Percentiles rank a stretch among this genome's conserved stretches.
Evolutionary conservation across 1,140 invertebrate genomes (phyloP).

Genomic region (Drosophila malerkotliana): DNA sequence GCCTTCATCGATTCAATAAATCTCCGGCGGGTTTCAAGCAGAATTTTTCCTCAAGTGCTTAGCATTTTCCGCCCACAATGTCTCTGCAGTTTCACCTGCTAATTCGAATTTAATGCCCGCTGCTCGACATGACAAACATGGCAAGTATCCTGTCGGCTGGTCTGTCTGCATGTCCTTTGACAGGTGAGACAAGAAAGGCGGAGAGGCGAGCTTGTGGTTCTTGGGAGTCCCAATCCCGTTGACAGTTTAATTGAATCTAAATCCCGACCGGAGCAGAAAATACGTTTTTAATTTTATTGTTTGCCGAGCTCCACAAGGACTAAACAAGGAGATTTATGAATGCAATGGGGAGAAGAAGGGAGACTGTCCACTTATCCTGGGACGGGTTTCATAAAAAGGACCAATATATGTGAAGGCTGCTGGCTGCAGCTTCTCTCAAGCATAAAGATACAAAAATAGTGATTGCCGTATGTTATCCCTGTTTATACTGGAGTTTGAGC

Average conservation of each 20-base stretch:
- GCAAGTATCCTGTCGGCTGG: slow-evolving; percentile 40
- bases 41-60: slow-evolving; percentile 43
- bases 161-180: slow-evolving; percentile 9
- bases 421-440: slow-evolving; percentile 52
- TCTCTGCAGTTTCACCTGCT: slow-evolving; percentile 19
- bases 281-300: slow-evolving; percentile 75
- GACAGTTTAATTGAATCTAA: slow-evolving; percentile 78
- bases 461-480: slow-evolving; percentile 3
- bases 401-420: slow-evolving; percentile 50
- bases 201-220: slow-evolving; percentile 23
- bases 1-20: slow-evolving; percentile 43
- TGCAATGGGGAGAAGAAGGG: not conserved
- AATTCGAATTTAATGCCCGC: slow-evolving; percentile 48
- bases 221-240: slow-evolving; percentile 43
- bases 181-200: slow-evolving; percentile 1
- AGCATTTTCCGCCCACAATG: not conserved
- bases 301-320: slow-evolving; percentile 32
- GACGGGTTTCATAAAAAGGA: slow-evolving; percentile 36
- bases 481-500: slow-evolving; percentile 13
- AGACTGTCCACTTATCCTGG: not conserved
- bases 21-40: slow-evolving; percentile 32
- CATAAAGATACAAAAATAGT: slow-evolving; percentile 27
- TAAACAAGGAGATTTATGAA: slow-evolving; percentile 64
- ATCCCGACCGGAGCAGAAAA: slow-evolving; percentile 61
- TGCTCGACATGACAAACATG: slow-evolving; percentile 62